Percentiles rank a stretch among this genome's conserved stretches.
Conservation (phyloP, 2,113 vertebrate genomes). For the Vanacampus margaritifer region DNA sequence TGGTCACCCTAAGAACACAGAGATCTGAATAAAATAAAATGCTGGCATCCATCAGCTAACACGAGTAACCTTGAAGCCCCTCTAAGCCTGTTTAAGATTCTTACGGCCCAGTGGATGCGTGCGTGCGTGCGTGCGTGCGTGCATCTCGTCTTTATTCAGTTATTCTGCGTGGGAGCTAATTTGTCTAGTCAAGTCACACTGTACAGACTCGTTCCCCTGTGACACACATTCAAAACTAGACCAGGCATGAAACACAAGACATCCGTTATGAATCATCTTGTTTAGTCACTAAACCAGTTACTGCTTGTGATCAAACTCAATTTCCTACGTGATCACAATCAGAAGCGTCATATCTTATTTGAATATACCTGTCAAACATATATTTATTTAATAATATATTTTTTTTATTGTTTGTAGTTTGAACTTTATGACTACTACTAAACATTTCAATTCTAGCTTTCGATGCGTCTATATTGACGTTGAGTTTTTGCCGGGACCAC, state of each 20-base stretch:
- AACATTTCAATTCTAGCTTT: slow-evolving; percentile 35
- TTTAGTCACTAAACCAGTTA: neutral
- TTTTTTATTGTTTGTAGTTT: neutral
- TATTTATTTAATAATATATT: neutral
- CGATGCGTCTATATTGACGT: slow-evolving; percentile 17
- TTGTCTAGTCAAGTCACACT: slow-evolving; percentile 32
- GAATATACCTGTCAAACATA: neutral
- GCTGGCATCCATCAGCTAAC: slow-evolving; percentile 33
- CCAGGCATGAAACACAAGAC: neutral
- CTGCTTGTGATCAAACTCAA: neutral
- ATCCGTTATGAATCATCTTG: neutral
- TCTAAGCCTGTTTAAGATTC: slow-evolving; percentile 50
- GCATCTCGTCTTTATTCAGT: slow-evolving; percentile 30
- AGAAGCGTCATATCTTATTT: no score
- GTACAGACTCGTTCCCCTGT: neutral
- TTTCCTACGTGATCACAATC: neutral
- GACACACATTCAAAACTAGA: neutral
- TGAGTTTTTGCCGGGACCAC: slow-evolving; percentile 11
- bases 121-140: neutral
- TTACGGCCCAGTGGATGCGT: slow-evolving; percentile 24
- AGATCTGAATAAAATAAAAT: neutral
- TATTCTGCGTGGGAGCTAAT: slow-evolving; percentile 17
- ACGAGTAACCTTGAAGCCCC: slow-evolving; percentile 40
- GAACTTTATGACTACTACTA: no score
- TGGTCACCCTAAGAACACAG: no score